Percentiles rank a stretch among this genome's conserved stretches.
These are phyloP conservation scores for Amiota minor DNA, from an alignment of 2,888 invertebrate genomes.

Conservation along the genomic window DNA sequence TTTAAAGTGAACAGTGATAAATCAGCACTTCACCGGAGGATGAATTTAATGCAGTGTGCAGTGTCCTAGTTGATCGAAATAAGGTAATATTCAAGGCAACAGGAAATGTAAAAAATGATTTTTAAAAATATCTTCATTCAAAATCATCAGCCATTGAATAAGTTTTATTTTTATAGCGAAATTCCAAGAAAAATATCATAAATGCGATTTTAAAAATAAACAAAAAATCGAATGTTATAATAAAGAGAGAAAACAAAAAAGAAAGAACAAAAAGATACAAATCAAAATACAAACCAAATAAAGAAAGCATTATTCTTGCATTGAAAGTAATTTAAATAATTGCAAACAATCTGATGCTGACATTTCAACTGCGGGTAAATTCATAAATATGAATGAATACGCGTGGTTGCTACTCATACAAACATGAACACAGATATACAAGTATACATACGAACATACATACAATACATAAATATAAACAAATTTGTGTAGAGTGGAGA, in stretches of 20 bases:
- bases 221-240: background rate
- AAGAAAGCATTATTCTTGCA: background rate
- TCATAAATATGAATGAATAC: slow-evolving; percentile 18
- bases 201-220: too few relatives aligned
- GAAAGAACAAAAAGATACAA: background rate
- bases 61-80: too few relatives aligned
- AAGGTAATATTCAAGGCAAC: too few relatives aligned
- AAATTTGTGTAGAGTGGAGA: slow-evolving; percentile 18
- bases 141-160: too few relatives aligned
- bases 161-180: too few relatives aligned
- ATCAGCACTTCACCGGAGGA: too few relatives aligned
- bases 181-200: too few relatives aligned
- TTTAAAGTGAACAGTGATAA: too few relatives aligned
- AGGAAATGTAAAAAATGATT: too few relatives aligned
- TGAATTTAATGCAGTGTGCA: too few relatives aligned
- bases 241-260: background rate
- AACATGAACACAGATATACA: background rate
- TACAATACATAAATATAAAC: background rate
- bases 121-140: too few relatives aligned
- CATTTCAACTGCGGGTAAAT: slow-evolving; percentile 6
- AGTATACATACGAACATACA: background rate
- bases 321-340: slow-evolving; percentile 8
- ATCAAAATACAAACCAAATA: background rate
- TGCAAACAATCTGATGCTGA: slow-evolving; percentile 8
- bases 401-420: background rate